These are phyloP conservation scores for Osmerus mordax DNA, from an alignment of 2,113 vertebrate species.

Conservation along the genomic window DNA sequence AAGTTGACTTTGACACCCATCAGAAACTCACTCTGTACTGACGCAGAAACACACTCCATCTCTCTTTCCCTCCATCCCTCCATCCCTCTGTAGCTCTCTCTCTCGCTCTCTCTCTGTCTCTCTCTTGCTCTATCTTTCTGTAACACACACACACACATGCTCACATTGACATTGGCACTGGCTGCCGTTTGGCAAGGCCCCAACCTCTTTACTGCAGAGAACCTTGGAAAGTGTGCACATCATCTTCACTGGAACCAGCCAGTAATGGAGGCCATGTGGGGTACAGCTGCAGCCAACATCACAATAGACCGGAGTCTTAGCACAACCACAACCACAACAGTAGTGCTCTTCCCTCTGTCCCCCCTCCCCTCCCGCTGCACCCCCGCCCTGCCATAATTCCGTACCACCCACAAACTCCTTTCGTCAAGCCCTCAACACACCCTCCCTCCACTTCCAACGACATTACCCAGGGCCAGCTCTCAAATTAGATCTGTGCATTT, in stretches of 20 bases:
- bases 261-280: constrained; percentile 66
- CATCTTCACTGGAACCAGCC: constrained; percentile 46
- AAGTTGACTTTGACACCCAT: too few species aligned
- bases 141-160: not conserved
- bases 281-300: constrained; percentile 59
- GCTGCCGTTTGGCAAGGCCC: constrained; percentile 63
- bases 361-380: constrained; percentile 8
- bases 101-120: not conserved
- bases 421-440: not conserved
- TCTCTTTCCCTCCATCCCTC: not conserved
- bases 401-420: not conserved
- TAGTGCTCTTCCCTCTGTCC: constrained; percentile 33
- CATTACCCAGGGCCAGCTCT: constrained; percentile 27
- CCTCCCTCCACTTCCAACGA: constrained; percentile 15
- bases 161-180: constrained; percentile 2
- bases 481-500: constrained; percentile 40
- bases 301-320: constrained; percentile 60
- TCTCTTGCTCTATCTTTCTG: not conserved
- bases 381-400: constrained; percentile 19
- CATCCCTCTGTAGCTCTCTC: too few species aligned
- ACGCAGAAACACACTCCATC: not conserved
- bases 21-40: too few species aligned
- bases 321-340: constrained; percentile 47
- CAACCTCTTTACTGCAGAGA: constrained; percentile 49
- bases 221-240: constrained; percentile 34